phyloP scores from a whole-genome alignment of 64 coral and sea anemone species.

The Porites lutea region DNA sequence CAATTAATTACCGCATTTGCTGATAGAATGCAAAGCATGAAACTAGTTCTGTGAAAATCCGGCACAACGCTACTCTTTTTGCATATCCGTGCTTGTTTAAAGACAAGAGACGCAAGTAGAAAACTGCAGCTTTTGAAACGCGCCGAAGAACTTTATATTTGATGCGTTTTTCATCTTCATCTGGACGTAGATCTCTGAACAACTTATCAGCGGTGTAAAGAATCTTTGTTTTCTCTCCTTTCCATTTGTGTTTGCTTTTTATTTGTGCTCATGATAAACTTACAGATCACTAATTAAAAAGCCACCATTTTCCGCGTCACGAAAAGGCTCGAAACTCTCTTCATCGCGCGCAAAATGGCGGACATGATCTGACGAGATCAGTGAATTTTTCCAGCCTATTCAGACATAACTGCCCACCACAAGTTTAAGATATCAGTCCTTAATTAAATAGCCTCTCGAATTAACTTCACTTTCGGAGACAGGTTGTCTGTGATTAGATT shows the following conservation, averaged over 20 bases:
- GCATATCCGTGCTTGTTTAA: background rate
- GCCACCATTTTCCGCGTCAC: background rate
- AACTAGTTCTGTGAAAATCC: background rate
- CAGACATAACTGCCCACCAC: background rate
- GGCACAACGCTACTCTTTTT: background rate
- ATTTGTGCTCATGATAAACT: slow-evolving; percentile 15
- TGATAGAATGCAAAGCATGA: slow-evolving; percentile 20
- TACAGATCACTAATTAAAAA: background rate
- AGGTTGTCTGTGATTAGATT: slow-evolving; percentile 46
- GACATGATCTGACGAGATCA: background rate
- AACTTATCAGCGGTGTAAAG: slow-evolving; percentile 6
- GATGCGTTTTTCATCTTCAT: background rate
- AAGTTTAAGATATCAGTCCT: slow-evolving; percentile 21
- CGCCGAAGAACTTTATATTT: background rate
- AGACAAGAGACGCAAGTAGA: background rate
- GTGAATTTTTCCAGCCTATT: background rate
- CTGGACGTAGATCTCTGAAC: background rate
- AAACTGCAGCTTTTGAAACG: background rate
- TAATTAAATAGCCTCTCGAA: slow-evolving; percentile 52
- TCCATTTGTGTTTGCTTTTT: slow-evolving; percentile 24
- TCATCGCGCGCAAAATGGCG: background rate
- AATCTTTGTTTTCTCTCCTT: slow-evolving; percentile 46
- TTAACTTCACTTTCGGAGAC: slow-evolving; percentile 44
- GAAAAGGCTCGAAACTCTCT: background rate
- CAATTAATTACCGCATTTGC: slow-evolving; percentile 25